Conservation (phyloP, 2,888 invertebrate species). For the Allolobophora icterica region DNA sequence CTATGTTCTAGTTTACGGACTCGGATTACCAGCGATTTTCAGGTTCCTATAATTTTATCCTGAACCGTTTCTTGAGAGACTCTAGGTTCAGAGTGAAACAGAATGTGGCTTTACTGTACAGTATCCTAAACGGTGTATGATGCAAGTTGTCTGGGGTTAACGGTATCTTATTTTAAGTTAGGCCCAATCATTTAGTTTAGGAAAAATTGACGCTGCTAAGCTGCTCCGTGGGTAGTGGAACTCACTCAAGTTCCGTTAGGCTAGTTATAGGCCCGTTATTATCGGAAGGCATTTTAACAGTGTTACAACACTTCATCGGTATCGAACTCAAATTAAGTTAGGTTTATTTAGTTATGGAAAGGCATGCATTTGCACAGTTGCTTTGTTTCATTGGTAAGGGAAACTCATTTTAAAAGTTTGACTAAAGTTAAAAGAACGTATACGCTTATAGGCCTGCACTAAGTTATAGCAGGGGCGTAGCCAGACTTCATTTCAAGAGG, state of each 20-base stretch:
- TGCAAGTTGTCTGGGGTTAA: neutral
- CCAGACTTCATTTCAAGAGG: too few species aligned
- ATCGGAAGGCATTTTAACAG: too few species aligned
- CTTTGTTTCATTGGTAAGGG: neutral
- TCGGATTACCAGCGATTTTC: neutral
- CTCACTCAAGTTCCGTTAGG: too few species aligned
- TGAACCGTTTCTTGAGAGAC: neutral
- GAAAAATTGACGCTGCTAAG: neutral
- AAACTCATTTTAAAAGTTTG: neutral
- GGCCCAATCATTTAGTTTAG: too few species aligned
- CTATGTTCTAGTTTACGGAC: slow-evolving; percentile 17
- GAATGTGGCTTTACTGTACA: neutral
- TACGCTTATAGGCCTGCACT: too few species aligned
- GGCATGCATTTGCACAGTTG: neutral
- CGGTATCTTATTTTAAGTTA: neutral
- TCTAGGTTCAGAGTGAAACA: neutral
- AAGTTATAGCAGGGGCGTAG: too few species aligned
- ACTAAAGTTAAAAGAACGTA: neutral
- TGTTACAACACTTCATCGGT: too few species aligned
- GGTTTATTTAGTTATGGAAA: neutral
- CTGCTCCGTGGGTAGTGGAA: neutral
- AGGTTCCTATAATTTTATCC: slow-evolving; percentile 3
- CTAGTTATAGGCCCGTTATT: too few species aligned
- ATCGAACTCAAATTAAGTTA: neutral
- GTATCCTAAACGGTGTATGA: neutral